phyloP scores from a whole-genome alignment of 2,888 invertebrate species.

The Phaonia tiefii region DNA sequence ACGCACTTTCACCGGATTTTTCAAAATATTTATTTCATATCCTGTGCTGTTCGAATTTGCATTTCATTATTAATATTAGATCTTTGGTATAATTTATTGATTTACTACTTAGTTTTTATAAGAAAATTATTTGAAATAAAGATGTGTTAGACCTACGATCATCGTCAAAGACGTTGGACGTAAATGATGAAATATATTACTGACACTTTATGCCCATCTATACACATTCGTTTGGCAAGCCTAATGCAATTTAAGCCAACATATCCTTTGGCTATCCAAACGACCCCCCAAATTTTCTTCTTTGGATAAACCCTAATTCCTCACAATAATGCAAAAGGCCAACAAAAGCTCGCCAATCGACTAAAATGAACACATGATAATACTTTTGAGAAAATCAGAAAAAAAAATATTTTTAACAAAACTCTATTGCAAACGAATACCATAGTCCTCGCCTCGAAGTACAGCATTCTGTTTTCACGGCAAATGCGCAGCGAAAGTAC shows the following conservation, averaged over 20 bases:
- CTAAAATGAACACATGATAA: constrained; percentile 64
- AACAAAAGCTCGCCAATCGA: constrained; percentile 56
- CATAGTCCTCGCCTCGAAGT: not conserved
- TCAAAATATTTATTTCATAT: no score
- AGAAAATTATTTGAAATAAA: no score
- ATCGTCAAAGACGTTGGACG: no score
- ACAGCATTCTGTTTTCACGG: not conserved
- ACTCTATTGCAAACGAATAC: not conserved
- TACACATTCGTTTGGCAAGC: constrained; percentile 28
- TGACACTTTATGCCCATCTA: constrained; percentile 55
- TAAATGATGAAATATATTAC: constrained; percentile 66
- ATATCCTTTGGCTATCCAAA: constrained; percentile 63
- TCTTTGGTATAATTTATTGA: no score
- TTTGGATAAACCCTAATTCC: no score
- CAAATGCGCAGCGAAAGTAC: constrained; percentile 60
- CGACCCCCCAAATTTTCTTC: constrained; percentile 21
- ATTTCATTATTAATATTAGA: no score
- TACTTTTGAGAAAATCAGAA: constrained; percentile 9
- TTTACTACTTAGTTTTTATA: no score
- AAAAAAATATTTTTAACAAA: no score
- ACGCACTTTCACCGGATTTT: no score
- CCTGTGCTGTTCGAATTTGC: no score
- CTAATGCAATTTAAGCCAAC: constrained; percentile 65
- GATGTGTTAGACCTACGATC: no score
- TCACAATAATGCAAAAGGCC: constrained; percentile 1